Base-by-base conservation (phyloP, 1,140 invertebrate species). In the Camponotus pennsylvanicus region DNA sequence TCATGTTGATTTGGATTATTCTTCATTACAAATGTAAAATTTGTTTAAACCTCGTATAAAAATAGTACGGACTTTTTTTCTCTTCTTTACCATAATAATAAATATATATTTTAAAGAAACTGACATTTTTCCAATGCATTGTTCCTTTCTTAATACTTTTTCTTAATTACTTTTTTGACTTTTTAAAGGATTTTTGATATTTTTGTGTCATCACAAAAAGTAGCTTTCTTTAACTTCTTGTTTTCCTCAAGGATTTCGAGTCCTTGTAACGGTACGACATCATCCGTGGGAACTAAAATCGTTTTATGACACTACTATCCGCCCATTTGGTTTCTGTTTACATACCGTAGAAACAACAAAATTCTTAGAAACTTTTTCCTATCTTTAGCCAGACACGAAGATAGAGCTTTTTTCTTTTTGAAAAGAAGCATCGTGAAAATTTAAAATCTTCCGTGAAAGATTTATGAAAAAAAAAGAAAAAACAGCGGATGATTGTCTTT, bases 221-320 rank as follows among this genome's bases (percentile, higher is more conserved):
- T 70, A 6, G 15, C 13, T 70, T 57, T 66, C 64, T 27, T 6
- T 57, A 49, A 75, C 27, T 63, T 84, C 40, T 83, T 37, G 2
- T 75, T 61, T 61, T 37, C 18, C n/a, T 45, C 9, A 13, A 49
- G 70, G 70, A 83, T 76, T 55, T 78, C 34, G 4, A 64, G 45
- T 86, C 55, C 88, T 86, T 83, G 37, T 73, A 66, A 77, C 49
- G 32, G n/a, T 13, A 34, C 63, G 49, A 70, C 55, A 67, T 15
- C 64, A 13, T 63, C 63, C 61, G 34, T 45, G 57, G 67, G 78
- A 64, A 82, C 85, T 66, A n/a, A 32, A 78, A 82, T 80, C 45
- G 52, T 77, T 90, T 90, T 90, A 90, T 85, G 89, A 79, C 69
- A n/a, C 21, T 55, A 11, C 64, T 86, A 83, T 75, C 67, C 69